Evolutionary conservation across 2,113 vertebrate genomes (phyloP), one percentile per base, ranked within the genome.

Genomic region (Phoenicopterus ruber): DNA sequence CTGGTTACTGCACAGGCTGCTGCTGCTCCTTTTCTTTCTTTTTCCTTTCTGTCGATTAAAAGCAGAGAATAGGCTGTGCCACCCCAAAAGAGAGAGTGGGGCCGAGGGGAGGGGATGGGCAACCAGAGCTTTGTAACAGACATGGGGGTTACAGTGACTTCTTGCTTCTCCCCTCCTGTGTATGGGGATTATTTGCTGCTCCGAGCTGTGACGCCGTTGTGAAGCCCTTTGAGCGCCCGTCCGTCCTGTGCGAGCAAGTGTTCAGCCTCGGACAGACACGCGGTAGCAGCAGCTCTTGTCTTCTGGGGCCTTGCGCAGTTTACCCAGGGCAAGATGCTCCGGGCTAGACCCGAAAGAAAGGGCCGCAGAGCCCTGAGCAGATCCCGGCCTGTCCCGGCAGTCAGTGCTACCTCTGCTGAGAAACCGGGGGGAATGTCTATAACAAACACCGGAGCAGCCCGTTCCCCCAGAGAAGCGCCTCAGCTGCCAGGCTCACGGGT

Each of bases 161-260:
- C 19, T 25, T 18, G 11, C 28, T 28, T 16, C 44, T 73, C 82
- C 31, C 18, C 26, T 24, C 59, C n/a, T 24, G 8, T 0, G 0
- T 29, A 8, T 15, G 0, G 0, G 22, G 26, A 8, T 17, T 19
- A 58, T 58, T 49, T n/a, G 31, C 49, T 9, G 9, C 58, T 73
- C 31, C 0, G 5, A 61, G 38, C 42, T 17, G 55, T 34, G 61
- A 22, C 1, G 1, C 65, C 0, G 4, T 16, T 21, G 29, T 24
- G 59, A 67, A 69, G 49, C 42, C 49, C 34, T 80, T 44, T 0
- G 4, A 59, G 57, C 6, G 1, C 55, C 77, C 0, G 0, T 8
- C 36, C 24, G 19, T 84, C 59, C 47, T 32, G 17, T 0, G 0
- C 0, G 1, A 84, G 44, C 13, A 2, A 11, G 61, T 1, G 44